Evolutionary conservation across 2,113 vertebrate genomes (phyloP).

Genomic region (Tursiops truncatus): DNA sequence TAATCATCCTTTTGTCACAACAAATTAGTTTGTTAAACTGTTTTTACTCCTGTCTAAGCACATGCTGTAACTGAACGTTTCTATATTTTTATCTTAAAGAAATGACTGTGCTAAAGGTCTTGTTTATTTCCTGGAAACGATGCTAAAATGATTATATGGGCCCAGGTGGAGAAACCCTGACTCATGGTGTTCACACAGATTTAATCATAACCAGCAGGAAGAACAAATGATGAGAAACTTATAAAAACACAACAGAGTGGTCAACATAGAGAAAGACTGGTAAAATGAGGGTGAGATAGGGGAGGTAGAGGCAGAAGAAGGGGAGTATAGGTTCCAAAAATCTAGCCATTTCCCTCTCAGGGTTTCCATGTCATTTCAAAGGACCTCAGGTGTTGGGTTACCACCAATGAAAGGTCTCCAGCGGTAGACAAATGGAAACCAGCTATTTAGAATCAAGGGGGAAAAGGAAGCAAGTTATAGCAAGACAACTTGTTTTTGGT

Average conservation of each 20-base stretch:
- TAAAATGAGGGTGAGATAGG: neutral
- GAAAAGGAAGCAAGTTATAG: neutral
- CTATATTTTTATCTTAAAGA: constrained; percentile 31
- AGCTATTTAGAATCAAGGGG: neutral
- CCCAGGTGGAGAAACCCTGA: neutral
- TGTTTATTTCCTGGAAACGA: neutral
- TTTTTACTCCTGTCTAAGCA: neutral
- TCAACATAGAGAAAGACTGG: neutral
- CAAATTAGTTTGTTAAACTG: constrained; percentile 14
- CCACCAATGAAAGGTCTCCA: neutral
- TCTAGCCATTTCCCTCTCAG: neutral
- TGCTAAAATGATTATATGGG: neutral
- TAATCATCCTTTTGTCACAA: neutral
- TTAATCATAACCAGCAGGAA: neutral
- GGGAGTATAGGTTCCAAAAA: neutral
- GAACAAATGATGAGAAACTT: neutral
- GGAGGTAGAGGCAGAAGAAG: neutral
- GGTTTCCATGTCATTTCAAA: neutral
- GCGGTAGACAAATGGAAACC: neutral
- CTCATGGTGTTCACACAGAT: neutral
- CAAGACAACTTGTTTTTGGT: neutral
- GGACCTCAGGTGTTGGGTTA: neutral
- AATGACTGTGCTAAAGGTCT: constrained; percentile 6
- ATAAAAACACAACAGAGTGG: neutral
- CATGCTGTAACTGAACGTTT: neutral